Conservation (phyloP, 1,140 invertebrate genomes). For the Steinernema khuongi region DNA sequence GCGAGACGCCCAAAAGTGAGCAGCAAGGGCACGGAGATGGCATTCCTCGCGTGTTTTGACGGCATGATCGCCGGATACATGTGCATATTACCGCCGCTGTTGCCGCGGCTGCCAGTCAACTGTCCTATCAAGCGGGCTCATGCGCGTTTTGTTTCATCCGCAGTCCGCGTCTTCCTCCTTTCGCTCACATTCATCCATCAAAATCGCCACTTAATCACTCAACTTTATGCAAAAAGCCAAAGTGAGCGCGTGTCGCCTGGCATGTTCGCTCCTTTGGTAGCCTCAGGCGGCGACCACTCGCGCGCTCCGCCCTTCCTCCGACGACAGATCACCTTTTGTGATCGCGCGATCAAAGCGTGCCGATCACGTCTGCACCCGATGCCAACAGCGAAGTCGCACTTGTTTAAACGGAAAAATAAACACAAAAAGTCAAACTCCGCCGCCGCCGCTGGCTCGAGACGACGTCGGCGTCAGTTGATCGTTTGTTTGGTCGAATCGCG, state of each 20-base stretch:
- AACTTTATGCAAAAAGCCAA: background rate
- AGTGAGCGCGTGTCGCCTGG: background rate
- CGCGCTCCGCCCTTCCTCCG: background rate
- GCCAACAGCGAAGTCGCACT: background rate
- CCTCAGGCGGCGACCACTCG: background rate
- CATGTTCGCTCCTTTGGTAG: background rate
- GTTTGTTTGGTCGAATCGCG: background rate
- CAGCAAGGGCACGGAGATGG: no score
- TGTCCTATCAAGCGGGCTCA: background rate
- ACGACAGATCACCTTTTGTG: background rate
- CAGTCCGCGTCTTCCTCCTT: background rate
- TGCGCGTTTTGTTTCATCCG: background rate
- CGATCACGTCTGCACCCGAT: background rate
- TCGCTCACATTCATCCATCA: background rate
- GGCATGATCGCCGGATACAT: background rate
- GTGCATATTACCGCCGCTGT: background rate
- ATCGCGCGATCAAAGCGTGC: background rate
- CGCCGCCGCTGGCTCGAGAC: background rate
- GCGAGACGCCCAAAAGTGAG: background rate
- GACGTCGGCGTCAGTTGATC: slow-evolving; percentile 12
- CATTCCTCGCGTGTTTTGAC: background rate
- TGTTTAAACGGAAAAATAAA: slow-evolving; percentile 6
- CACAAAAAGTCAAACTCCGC: slow-evolving; percentile 7
- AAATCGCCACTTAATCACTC: background rate
- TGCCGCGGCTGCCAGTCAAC: slow-evolving; percentile 1